Evolutionary conservation across 2,888 invertebrate species (phyloP).

Genomic region (Idaea aversata): DNA sequence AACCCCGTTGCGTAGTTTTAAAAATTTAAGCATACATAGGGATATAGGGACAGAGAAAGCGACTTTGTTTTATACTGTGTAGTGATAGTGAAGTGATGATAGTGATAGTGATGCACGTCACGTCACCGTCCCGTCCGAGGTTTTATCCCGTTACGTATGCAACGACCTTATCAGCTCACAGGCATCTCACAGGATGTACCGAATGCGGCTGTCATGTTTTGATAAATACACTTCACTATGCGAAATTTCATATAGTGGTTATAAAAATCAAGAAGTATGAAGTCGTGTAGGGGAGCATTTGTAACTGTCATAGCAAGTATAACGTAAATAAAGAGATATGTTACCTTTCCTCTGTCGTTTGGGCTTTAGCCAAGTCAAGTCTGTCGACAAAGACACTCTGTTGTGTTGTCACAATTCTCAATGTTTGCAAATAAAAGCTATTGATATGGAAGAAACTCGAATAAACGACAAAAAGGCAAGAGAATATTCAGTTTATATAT

Average conservation of each 20-base stretch:
- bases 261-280: constrained; percentile 33
- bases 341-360: constrained; percentile 64
- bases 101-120: too few species aligned
- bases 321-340: constrained; percentile 64
- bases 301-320: constrained; percentile 59
- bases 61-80: too few species aligned
- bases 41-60: too few species aligned
- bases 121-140: too few species aligned
- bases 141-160: not conserved
- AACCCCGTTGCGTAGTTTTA: too few species aligned
- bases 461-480: not conserved
- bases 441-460: constrained; percentile 40
- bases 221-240: constrained; percentile 29
- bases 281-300: constrained; percentile 41
- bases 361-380: constrained; percentile 66
- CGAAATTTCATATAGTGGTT: constrained; percentile 24
- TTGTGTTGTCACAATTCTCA: constrained; percentile 51
- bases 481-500: not conserved
- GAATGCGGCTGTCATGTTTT: constrained; percentile 3
- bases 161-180: not conserved
- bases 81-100: too few species aligned
- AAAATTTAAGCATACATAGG: too few species aligned
- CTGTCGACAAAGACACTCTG: constrained; percentile 55
- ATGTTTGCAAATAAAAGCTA: constrained; percentile 45
- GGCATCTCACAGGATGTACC: not conserved